phyloP scores from a whole-genome alignment of 1,140 invertebrate genomes.

The Hyles vespertilio region DNA sequence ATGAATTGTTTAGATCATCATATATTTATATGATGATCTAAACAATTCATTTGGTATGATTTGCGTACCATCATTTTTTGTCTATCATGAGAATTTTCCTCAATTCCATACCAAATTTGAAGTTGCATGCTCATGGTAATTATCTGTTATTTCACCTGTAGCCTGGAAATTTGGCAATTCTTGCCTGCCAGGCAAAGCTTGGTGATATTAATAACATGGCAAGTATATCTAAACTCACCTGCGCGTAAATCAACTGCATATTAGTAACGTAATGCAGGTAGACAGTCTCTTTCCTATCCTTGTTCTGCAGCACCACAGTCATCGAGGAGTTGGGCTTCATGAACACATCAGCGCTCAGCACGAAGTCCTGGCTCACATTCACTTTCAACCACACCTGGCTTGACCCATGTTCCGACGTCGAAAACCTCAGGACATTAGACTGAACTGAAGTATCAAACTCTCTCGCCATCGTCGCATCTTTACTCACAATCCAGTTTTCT shows the following conservation, averaged over 20 bases:
- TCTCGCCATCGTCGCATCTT: slow-evolving; percentile 79
- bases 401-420: slow-evolving; percentile 81
- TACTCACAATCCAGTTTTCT: slow-evolving; percentile 81
- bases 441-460: slow-evolving; percentile 77
- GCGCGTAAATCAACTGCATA: slow-evolving; percentile 82
- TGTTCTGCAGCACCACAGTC: slow-evolving; percentile 85
- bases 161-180: no score
- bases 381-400: slow-evolving; percentile 83
- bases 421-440: slow-evolving; percentile 81
- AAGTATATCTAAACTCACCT: slow-evolving; percentile 72
- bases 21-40: no score
- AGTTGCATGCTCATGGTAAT: no score
- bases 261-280: slow-evolving; percentile 90
- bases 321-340: slow-evolving; percentile 87
- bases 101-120: no score
- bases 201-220: no score
- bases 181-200: no score
- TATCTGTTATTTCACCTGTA: no score
- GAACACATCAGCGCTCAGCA: slow-evolving; percentile 86
- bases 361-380: slow-evolving; percentile 85
- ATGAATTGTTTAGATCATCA: no score
- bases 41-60: no score
- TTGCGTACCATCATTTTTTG: no score
- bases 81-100: no score
- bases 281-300: slow-evolving; percentile 85